Conservation (phyloP, 2,888 invertebrate genomes). For the Alloscopus bannaensis region DNA sequence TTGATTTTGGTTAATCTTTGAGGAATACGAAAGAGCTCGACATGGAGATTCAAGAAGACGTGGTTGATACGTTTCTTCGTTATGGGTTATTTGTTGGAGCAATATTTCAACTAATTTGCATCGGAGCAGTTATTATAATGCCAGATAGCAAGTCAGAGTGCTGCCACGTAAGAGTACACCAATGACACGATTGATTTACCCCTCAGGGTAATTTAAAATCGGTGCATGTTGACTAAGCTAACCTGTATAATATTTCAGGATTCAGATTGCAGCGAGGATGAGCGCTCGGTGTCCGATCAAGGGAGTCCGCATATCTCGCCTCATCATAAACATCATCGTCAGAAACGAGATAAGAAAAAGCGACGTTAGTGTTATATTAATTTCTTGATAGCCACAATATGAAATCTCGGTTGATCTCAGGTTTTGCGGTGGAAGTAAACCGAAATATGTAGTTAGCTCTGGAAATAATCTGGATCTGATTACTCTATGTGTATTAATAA, state of each 20-base stretch:
- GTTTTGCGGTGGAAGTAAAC: no score
- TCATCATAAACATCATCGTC: constrained; percentile 74
- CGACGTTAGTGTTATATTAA: constrained; percentile 72
- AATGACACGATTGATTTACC: not conserved
- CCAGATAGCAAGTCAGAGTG: constrained; percentile 77
- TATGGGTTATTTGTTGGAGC: constrained; percentile 91
- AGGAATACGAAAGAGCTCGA: no score
- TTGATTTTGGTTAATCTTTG: no score
- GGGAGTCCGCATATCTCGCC: constrained; percentile 75
- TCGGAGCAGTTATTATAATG: constrained; percentile 87
- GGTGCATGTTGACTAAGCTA: no score
- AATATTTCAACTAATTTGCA: constrained; percentile 89
- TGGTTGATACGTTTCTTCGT: constrained; percentile 84
- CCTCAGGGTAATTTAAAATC: not conserved
- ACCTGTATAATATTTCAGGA: constrained; percentile 72
- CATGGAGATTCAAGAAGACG: constrained; percentile 76
- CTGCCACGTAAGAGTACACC: constrained; percentile 48
- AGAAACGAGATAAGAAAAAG: constrained; percentile 75
- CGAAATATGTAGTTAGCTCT: no score
- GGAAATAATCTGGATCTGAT: no score
- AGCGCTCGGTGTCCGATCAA: constrained; percentile 74
- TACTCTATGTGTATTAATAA: no score
- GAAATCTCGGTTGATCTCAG: not conserved
- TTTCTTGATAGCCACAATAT: no score
- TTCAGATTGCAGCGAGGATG: constrained; percentile 74